These are phyloP conservation scores for Pseudorectes ferrugineus DNA, from an alignment of 2,113 vertebrate genomes.

Conservation along the genomic window DNA sequence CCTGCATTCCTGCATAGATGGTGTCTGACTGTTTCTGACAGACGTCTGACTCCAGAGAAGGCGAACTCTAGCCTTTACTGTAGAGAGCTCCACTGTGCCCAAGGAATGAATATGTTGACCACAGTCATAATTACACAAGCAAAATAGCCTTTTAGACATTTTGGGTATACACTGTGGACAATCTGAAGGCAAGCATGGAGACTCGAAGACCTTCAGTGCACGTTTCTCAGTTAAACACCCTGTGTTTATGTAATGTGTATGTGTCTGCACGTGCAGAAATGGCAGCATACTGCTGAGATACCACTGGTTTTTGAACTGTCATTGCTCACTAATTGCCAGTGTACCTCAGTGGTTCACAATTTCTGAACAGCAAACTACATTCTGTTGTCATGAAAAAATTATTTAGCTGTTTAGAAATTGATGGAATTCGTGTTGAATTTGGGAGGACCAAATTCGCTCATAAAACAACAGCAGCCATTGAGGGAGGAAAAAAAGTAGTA, in stretches of 20 bases:
- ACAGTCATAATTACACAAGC: not conserved
- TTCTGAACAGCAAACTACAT: not conserved
- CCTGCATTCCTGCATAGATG: not conserved
- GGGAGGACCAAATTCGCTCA: not conserved
- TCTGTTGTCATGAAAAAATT: not conserved
- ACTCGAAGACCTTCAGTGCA: not conserved
- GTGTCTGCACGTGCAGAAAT: rapidly evolving
- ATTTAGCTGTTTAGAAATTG: not conserved
- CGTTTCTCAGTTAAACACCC: not conserved
- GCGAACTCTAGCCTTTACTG: not conserved
- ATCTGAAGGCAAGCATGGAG: not conserved
- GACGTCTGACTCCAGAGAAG: not conserved
- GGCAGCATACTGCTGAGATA: not conserved
- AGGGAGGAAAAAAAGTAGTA: not conserved
- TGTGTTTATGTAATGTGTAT: not conserved
- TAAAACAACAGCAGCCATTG: not conserved
- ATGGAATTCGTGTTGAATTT: not conserved
- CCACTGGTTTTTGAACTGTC: not conserved
- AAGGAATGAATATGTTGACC: not conserved
- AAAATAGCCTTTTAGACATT: not conserved
- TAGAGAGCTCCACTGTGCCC: not conserved
- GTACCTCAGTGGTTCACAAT: not conserved
- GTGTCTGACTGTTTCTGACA: not conserved
- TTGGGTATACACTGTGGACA: not conserved
- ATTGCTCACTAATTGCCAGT: not conserved